Evolutionary conservation across 2,797 vertebrate genomes (phyloP).

Genomic region (Tragelaphus eurycerus): DNA sequence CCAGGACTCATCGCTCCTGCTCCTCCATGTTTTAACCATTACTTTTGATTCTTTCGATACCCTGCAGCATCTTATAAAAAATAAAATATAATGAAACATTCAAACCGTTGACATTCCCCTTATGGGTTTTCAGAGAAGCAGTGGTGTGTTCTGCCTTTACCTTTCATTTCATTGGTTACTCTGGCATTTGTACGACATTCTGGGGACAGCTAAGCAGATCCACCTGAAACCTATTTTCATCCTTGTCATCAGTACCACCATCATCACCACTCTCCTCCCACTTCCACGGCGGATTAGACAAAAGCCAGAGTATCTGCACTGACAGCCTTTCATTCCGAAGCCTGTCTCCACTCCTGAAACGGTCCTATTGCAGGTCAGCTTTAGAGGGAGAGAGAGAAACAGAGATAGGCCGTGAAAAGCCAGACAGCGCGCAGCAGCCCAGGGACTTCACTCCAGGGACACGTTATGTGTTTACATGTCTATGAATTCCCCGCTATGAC

Average conservation of each 20-base stretch:
- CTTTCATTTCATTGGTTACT: constrained; percentile 78
- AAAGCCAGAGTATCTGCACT: neutral
- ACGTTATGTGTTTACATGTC: neutral
- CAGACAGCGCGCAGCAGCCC: neutral
- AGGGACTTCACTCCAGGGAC: neutral
- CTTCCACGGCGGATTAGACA: neutral
- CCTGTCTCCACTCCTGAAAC: neutral
- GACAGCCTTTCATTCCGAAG: neutral
- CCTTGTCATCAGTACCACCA: neutral
- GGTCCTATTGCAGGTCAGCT: neutral
- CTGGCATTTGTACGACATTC: constrained; percentile 50
- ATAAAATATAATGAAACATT: constrained; percentile 84
- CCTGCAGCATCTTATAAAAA: constrained; percentile 82
- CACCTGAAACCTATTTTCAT: constrained; percentile 53
- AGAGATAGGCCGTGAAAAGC: neutral
- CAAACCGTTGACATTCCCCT: constrained; percentile 78
- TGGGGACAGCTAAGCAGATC: constrained; percentile 77
- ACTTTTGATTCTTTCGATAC: constrained; percentile 78
- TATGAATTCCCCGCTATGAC: neutral
- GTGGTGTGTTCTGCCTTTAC: constrained; percentile 58
- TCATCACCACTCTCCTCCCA: neutral
- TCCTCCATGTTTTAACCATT: constrained; percentile 78
- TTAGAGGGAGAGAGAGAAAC: neutral
- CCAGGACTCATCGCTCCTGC: constrained; percentile 46
- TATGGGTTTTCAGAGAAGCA: constrained; percentile 77